Conservation (phyloP, 2,113 vertebrate species). For the Nyctibius bracteatus region DNA sequence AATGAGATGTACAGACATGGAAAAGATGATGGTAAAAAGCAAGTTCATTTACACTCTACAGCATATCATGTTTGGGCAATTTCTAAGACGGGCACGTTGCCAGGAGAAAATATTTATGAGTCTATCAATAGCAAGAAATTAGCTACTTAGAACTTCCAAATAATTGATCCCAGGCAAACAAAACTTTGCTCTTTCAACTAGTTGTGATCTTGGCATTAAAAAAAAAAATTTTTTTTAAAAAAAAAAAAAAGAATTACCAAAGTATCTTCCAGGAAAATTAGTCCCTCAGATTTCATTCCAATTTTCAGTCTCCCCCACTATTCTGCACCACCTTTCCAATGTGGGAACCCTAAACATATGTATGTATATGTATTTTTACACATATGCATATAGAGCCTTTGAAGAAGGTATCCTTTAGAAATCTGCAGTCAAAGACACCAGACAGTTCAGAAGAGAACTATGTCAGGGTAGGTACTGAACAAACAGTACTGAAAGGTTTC, state of each 20-base stretch:
- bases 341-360: background rate
- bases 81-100: background rate
- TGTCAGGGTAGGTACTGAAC: background rate
- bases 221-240: background rate
- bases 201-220: background rate
- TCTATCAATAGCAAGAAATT: background rate
- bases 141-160: background rate
- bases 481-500: slow-evolving; percentile 35
- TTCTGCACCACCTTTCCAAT: background rate
- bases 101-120: background rate
- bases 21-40: background rate
- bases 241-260: background rate
- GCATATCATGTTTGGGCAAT: background rate
- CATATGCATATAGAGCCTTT: background rate
- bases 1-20: background rate
- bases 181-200: background rate
- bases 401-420: background rate
- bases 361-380: background rate
- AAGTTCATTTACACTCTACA: background rate
- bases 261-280: background rate
- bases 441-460: background rate
- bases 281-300: background rate
- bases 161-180: background rate
- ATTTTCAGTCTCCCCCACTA: background rate
- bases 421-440: background rate